Percentiles rank a stretch among this genome's conserved stretches.
Evolutionary conservation across 1,140 invertebrate genomes (phyloP).

Genomic region (Oreohelix idahoensis): DNA sequence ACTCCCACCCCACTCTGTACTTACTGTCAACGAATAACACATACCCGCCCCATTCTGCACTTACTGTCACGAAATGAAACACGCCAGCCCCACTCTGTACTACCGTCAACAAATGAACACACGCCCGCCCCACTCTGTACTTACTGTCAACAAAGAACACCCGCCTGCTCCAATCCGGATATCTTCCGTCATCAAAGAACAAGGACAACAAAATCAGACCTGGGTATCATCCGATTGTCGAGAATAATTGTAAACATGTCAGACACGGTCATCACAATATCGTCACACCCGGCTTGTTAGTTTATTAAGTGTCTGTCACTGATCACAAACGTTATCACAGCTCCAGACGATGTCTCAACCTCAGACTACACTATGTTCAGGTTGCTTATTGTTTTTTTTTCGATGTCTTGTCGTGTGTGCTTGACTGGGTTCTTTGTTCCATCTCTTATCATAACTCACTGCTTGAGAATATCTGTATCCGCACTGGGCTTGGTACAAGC

Average conservation of each 20-base stretch:
- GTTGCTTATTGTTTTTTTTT: too few relatives aligned
- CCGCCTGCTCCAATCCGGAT: not conserved
- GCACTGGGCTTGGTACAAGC: not conserved
- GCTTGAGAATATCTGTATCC: not conserved
- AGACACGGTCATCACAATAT: too few relatives aligned
- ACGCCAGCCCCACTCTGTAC: not conserved
- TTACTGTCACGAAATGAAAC: not conserved
- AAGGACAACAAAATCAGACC: too few relatives aligned
- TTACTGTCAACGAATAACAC: not conserved
- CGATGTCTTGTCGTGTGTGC: too few relatives aligned
- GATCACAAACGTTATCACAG: too few relatives aligned
- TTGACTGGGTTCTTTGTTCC: not conserved
- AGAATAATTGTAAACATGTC: too few relatives aligned
- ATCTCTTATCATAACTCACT: not conserved
- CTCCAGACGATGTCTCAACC: too few relatives aligned
- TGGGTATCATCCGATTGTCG: too few relatives aligned
- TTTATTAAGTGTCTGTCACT: too few relatives aligned
- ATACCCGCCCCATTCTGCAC: not conserved
- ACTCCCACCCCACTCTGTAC: not conserved
- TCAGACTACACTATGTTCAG: too few relatives aligned
- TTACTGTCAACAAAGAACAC: not conserved
- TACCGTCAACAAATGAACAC: not conserved
- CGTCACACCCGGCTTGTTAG: too few relatives aligned
- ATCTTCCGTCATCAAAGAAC: too few relatives aligned
- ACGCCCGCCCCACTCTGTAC: not conserved